Conservation (phyloP, 2,888 invertebrate species). For the Mythimna loreyi region DNA sequence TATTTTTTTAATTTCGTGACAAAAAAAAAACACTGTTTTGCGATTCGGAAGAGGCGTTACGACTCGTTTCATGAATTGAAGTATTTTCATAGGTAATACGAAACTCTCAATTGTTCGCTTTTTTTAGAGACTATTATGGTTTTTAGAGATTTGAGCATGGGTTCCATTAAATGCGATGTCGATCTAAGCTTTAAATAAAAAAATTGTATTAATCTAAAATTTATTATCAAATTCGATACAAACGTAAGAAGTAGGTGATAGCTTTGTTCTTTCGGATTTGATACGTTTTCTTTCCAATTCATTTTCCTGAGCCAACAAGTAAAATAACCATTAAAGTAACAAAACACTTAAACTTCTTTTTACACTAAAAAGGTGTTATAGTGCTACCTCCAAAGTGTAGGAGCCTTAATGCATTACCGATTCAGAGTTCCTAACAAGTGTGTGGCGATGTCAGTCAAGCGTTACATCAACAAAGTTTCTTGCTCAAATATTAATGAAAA, state of each 20-base stretch:
- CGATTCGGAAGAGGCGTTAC: too few species aligned
- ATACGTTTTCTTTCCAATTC: not conserved
- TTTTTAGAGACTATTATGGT: not conserved
- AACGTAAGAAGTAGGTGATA: not conserved
- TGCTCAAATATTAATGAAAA: conserved; percentile 47
- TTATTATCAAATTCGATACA: not conserved
- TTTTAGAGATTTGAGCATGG: not conserved
- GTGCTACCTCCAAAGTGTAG: not conserved
- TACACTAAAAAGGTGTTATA: not conserved
- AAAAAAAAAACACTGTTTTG: too few species aligned
- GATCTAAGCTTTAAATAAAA: too few species aligned
- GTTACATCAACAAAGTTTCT: conserved; percentile 30
- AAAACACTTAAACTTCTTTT: not conserved
- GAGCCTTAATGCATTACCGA: conserved; percentile 18
- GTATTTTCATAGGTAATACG: too few species aligned
- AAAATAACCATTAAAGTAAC: not conserved
- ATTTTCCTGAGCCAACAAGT: not conserved
- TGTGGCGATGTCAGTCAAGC: conserved; percentile 34
- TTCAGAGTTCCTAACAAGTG: conserved; percentile 37
- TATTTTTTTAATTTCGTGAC: too few species aligned
- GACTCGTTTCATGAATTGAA: too few species aligned
- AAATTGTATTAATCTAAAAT: too few species aligned
- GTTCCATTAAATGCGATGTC: not conserved
- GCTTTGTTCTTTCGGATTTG: not conserved
- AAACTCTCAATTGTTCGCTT: too few species aligned